Conservation (phyloP, 1,140 invertebrate species). For the Pantala flavescens region DNA sequence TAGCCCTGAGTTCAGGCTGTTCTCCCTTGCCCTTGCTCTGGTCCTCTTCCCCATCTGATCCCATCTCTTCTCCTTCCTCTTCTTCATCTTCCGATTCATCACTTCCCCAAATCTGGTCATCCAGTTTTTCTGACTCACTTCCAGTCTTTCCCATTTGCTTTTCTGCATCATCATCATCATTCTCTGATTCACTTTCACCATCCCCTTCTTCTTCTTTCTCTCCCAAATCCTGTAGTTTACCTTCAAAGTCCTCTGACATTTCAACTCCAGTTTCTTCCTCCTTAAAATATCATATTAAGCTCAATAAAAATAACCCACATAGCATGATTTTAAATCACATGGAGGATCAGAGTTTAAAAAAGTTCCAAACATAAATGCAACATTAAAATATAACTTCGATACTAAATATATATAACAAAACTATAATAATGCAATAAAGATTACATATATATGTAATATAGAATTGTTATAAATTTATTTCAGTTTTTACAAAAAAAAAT, state of each 20-base stretch:
- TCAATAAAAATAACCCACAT: too few species aligned
- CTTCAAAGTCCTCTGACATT: constrained; percentile 88
- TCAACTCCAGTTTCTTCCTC: constrained; percentile 91
- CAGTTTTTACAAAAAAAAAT: too few species aligned
- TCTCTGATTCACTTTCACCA: constrained; percentile 50
- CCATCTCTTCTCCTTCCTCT: constrained; percentile 45
- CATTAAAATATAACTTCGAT: too few species aligned
- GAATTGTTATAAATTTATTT: too few species aligned
- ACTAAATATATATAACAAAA: too few species aligned
- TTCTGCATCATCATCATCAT: constrained; percentile 62
- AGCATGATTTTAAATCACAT: too few species aligned
- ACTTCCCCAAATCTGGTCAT: constrained; percentile 81
- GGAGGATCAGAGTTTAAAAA: too few species aligned
- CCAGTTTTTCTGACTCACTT: constrained; percentile 65
- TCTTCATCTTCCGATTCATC: constrained; percentile 61
- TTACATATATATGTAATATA: too few species aligned
- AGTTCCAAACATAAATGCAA: too few species aligned
- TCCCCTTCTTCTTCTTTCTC: constrained; percentile 52
- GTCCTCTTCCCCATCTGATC: constrained; percentile 50
- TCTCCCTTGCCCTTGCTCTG: constrained; percentile 33
- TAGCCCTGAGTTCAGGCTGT: constrained; percentile 44
- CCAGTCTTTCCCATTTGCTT: constrained; percentile 94
- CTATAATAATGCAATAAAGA: too few species aligned
- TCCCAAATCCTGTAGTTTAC: constrained; percentile 71
- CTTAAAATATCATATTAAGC: constrained; percentile 24